Evolutionary conservation across 2,888 invertebrate species (phyloP).

Genomic region (Pristionchus mayeri): DNA sequence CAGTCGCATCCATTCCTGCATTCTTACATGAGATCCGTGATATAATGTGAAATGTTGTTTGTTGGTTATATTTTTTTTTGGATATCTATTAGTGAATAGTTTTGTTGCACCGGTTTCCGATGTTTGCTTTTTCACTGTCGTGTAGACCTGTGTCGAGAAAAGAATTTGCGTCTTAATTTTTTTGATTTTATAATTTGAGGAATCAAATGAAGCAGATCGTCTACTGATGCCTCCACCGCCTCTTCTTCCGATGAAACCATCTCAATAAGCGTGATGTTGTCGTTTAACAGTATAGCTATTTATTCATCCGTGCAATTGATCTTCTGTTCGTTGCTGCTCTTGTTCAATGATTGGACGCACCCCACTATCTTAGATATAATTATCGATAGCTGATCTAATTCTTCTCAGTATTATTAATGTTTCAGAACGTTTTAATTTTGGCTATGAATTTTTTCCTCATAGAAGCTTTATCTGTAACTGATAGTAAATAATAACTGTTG

Average conservation of each 20-base stretch:
- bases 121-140: no score
- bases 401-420: constrained; percentile 8
- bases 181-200: no score
- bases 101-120: no score
- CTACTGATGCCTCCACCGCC: constrained; percentile 69
- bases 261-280: neutral
- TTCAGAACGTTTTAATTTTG: neutral
- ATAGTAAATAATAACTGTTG: neutral
- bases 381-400: constrained; percentile 19
- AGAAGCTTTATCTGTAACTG: neutral
- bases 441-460: constrained; percentile 8
- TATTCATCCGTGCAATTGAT: neutral
- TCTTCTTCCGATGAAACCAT: constrained; percentile 51
- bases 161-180: no score
- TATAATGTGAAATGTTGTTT: no score
- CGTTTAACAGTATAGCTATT: neutral
- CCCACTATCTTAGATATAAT: constrained; percentile 17
- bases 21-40: no score
- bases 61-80: no score
- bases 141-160: no score
- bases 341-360: neutral
- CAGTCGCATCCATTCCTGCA: no score
- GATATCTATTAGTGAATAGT: no score
- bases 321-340: neutral
- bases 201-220: constrained; percentile 56